Base-by-base conservation (phyloP, 2,797 vertebrate genomes). In the Leuciscus waleckii region DNA sequence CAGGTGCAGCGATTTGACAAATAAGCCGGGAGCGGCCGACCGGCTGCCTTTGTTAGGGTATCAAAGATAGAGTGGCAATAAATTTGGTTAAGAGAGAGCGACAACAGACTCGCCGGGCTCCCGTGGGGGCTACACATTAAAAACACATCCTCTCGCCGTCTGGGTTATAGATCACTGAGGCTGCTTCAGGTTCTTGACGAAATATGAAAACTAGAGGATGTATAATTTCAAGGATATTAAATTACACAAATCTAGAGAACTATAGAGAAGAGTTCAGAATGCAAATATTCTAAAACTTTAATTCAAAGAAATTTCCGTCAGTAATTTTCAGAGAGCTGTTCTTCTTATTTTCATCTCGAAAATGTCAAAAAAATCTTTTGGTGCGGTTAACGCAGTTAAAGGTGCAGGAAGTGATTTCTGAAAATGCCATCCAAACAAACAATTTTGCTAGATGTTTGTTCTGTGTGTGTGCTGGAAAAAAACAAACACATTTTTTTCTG, bases 1-100 rank as follows among this genome's bases (percentile, higher is more conserved):
- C 96, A 98, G 98, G 97, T 98, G 96, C 92, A 92, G 94, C 86
- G 84, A 94, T 96, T 96, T 98, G 97, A 98, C 97, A 97, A 97
- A 98, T 98, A 96, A 92, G 94, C 95, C 91, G 84, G 92, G 93
- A 96, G 95, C 95, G 92, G 94, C 93, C 93, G 95, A 86, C 89
- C 94, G 89, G 80, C 89, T 91, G 94, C 92, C 94, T 97, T 96
- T 96, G 96, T 96, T 94, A 94, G 93, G 93, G 95, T 93, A 94
- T 96, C 93, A 94, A 93, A 93, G 95, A 93, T 94, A 94, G 96
- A 95, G 93, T 91, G 93, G 94, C 92, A 96, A 98, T 98, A 97
- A 95, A 97, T 98, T 97, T 97, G 96, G 97, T 95, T 97, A 95
- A 95, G 96, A 96, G 94, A 92, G 93, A 95, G 92, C 94, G 94